Percentiles rank a stretch among this genome's conserved stretches.
Evolutionary conservation across 2,113 vertebrate species (phyloP).

Genomic region (Leptocoma aspasia): DNA sequence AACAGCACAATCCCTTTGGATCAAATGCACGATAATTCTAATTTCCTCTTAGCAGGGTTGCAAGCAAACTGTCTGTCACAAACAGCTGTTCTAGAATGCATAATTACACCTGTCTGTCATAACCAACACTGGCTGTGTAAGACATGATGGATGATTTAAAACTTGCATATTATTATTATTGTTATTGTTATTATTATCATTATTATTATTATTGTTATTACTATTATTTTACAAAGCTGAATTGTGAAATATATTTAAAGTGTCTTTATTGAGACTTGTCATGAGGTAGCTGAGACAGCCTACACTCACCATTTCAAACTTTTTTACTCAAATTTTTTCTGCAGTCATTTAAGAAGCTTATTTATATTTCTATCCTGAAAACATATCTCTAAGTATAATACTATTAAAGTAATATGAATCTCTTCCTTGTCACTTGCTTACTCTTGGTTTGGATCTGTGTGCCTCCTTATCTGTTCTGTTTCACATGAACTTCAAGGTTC

Average conservation of each 20-base stretch:
- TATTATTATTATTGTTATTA: background rate
- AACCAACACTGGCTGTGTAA: background rate
- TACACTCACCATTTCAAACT: background rate
- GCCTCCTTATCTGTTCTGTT: background rate
- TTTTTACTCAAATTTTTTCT: background rate
- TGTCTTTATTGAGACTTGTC: background rate
- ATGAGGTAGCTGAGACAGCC: background rate
- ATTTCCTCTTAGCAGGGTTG: slow-evolving; percentile 17
- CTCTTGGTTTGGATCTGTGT: background rate
- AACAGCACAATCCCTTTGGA: background rate
- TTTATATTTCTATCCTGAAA: background rate
- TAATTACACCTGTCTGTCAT: background rate
- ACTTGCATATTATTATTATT: background rate
- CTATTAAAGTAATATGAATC: background rate
- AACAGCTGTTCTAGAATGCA: background rate
- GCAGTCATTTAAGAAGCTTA: background rate
- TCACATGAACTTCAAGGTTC: background rate
- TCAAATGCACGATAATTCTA: background rate
- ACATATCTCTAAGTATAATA: background rate
- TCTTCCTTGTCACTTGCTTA: background rate
- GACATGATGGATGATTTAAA: background rate
- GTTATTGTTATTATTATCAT: background rate
- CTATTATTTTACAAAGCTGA: background rate
- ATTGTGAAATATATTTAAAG: background rate
- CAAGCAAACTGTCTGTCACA: background rate